Base-by-base conservation (phyloP, 2,797 vertebrate genomes). In the Ctenopoma multispine region DNA sequence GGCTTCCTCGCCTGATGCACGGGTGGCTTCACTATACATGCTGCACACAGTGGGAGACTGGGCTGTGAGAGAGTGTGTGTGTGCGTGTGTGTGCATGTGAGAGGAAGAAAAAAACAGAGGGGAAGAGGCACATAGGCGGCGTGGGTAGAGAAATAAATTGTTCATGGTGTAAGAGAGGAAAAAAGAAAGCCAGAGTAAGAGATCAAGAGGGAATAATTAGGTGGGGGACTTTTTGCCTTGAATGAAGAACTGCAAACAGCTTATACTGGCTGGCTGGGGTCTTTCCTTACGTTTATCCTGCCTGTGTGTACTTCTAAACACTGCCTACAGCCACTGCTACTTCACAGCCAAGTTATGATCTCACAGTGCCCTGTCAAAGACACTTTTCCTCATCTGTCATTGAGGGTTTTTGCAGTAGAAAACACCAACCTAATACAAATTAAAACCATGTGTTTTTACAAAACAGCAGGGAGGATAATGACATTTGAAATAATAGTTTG, bases 271-370 rank as follows among this genome's bases (percentile, higher is more conserved):
- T 77, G 70, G 63, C 77, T 79, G 72, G 79, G 67, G 62, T 86
- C 77, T 23, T 66, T 49, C 90, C 77, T 90, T 79, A 90, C 90
- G 84, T 89, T 84, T 81, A 81, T 80, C 70, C 75, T 80, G 46
- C 40, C 44, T 82, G 79, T 87, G 59, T 84, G 72, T 79, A 64
- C 75, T 84, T 83, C 75, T 86, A 84, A 89, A 89, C 67, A 84
- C 64, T 59, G 82, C 85, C 84, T 79, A 34, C 59, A 87, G 83
- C 83, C 68, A 71, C 54, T 47, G 53, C 74, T 84, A 79, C 78
- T 83, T 87, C 83, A 76, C 73, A 81, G 78, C 63, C 71, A 66
- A 79, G 82, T 80, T 81, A 79, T 78, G 67, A 88, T 89, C 80
- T 78, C 75, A 69, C 53, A 67, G 72, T 80, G 84, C 63, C 68